Conservation (phyloP, 2,797 vertebrate genomes). For the Sphaeramia orbicularis region DNA sequence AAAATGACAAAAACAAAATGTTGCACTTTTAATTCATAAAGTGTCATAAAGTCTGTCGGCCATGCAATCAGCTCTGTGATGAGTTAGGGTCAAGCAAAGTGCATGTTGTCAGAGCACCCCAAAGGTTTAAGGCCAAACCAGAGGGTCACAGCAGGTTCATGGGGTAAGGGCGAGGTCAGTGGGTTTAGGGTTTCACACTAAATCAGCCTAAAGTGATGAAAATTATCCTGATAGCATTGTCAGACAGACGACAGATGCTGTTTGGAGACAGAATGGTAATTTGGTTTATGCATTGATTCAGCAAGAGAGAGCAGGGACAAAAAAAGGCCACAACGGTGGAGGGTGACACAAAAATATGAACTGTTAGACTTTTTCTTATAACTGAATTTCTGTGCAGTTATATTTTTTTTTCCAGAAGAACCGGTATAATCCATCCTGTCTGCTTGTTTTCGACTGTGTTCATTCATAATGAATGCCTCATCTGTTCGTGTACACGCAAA, state of each 20-base stretch:
- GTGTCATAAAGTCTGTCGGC: constrained; percentile 42
- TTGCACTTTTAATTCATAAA: constrained; percentile 23
- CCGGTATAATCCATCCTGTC: constrained; percentile 16
- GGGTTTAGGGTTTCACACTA: constrained; percentile 46
- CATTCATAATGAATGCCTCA: constrained; percentile 43
- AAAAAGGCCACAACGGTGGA: background rate
- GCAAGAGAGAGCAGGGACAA: background rate
- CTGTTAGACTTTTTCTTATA: background rate
- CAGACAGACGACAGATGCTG: constrained; percentile 1
- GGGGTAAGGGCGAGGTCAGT: constrained; percentile 62
- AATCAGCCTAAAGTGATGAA: constrained; percentile 19
- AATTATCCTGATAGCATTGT: background rate
- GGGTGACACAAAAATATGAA: background rate
- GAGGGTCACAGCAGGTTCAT: constrained; percentile 62
- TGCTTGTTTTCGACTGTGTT: constrained; percentile 32
- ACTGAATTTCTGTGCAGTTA: too few species aligned
- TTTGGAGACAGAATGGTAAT: background rate
- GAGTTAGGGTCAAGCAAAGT: constrained; percentile 70
- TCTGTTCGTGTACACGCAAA: constrained; percentile 32
- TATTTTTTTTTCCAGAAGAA: constrained; percentile 6
- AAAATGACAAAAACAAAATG: too few species aligned
- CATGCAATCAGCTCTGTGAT: constrained; percentile 50
- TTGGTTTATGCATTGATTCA: background rate
- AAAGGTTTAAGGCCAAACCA: constrained; percentile 52
- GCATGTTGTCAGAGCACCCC: constrained; percentile 53